phyloP scores from a whole-genome alignment of 2,113 vertebrate genomes.

The Anguilla japonica region DNA sequence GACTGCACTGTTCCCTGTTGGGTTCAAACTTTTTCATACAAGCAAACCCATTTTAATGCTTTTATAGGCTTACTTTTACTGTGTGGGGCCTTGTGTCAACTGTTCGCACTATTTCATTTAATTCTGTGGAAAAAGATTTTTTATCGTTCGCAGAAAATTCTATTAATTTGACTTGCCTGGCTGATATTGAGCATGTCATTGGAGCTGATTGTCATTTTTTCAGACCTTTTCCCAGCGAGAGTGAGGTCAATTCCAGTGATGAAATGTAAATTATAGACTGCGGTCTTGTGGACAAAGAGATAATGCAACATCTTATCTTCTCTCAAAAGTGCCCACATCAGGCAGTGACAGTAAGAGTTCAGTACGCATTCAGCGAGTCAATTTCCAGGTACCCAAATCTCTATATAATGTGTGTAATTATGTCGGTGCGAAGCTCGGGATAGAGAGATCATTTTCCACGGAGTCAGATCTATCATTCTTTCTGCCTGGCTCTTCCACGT shows the following conservation, averaged over 20 bases:
- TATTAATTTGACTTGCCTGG: not conserved
- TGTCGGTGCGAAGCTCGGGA: not conserved
- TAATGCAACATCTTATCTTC: not conserved
- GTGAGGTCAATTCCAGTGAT: not conserved
- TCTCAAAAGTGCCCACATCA: not conserved
- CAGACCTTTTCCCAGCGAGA: not conserved
- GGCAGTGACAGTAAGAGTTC: not conserved
- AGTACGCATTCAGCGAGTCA: not conserved
- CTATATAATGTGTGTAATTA: constrained; percentile 5
- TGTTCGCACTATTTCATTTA: not conserved
- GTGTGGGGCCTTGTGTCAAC: not conserved
- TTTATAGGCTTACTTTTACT: not conserved
- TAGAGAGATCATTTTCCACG: not conserved
- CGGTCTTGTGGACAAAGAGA: not conserved
- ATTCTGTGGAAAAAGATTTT: not conserved
- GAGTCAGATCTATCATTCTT: not conserved
- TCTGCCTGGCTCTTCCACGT: not conserved
- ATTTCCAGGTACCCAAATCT: constrained; percentile 6
- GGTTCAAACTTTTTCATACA: not conserved
- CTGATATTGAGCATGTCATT: constrained; percentile 7
- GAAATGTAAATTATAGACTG: not conserved
- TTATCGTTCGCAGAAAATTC: not conserved
- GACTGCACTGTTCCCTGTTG: not conserved
- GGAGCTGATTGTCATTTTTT: not conserved
- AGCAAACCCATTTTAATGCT: not conserved